Evolutionary conservation across 2,797 vertebrate species (phyloP), one percentile per base, ranked within the genome.

Genomic region (Catharus ustulatus): DNA sequence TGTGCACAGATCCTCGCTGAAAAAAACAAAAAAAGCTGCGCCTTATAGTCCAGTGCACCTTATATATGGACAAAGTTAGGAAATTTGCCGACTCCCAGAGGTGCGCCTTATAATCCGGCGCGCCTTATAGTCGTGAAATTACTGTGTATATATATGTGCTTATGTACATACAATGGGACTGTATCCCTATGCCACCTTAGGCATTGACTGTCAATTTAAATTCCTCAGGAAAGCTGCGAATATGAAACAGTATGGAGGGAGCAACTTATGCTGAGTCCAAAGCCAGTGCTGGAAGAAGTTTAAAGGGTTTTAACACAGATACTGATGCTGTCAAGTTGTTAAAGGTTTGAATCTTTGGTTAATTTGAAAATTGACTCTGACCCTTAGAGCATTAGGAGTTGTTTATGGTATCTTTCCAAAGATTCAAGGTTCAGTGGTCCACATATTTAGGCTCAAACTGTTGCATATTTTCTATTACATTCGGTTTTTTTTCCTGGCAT

Each of bases 141-240:
- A 34, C 8, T 42, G 15, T 42, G 7, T 42, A 17, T 46, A 13
- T 46, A 23, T 22, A 49, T 58, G 40, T 21, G 5, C 2, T 75
- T 71, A 52, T 13, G 55, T 6, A 20, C 1, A 2, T 54, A 34
- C 10, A 40, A 1, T 32, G 22, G 15, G 19, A 38, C 4, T 24
- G 4, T 62, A 34, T 23, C 22, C 12, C 34, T 3, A 0, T 77
- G 22, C 4, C 5, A 1, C 2, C 10, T 83, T 38, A 32, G 3
- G 14, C 45, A 20, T 10, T 10, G 2, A 17, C 36, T 62, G 20
- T 20, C 34, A 30, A 6, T 21, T 45, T 48, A 18, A 6, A 18
- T 36, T 77, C 9, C 22, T 80, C 26, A 38, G 29, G 20, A 67
- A 74, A 49, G 5, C 13, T 72, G 30, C 1, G 19, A 77, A 4